Base-by-base conservation (phyloP, 2,797 vertebrate species). In the Lateolabrax maculatus region DNA sequence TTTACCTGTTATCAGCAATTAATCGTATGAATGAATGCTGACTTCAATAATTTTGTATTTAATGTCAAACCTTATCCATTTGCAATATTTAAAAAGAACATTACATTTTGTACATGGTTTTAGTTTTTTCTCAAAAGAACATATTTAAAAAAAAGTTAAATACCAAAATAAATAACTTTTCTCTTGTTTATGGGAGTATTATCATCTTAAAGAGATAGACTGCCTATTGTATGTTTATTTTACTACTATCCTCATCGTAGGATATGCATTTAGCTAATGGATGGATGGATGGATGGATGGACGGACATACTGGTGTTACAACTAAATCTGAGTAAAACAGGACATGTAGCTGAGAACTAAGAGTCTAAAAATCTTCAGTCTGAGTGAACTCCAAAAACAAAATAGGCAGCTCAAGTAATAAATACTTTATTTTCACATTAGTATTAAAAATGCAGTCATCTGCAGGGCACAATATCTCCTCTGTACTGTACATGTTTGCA, bases 361-460 rank as follows among this genome's bases (percentile, higher is more conserved):
- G 27, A 56, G 15, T 29, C 2, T 48, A 6, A 51, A 77, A 57
- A 52, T 21, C 21, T 67, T 51, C 8, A 56, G 44, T 57, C 12
- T n/a, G 31, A 43, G 23, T 31, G 36, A 36, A n/a, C n/a, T n/a
- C n/a, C 43, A 37, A 2, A 29, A 5, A 69, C 44, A 61, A 34
- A 12, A 27, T n/a, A 66, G 5, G 16, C 29, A 51, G 39, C 19
- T 82, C 25, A 73, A 83, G 84, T 92, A 90, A 94, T 93, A 94
- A 94, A 95, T 94, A 94, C 84, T 93, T 94, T 92, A 91, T 89
- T 91, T 86, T 86, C 75, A 87, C 80, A 87, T 87, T 79, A 86
- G 71, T 90, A 90, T 80, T 81, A 90, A 90, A 91, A 92, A 88
- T 72, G 78, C 81, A 88, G 81, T 88, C 65, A 21, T 46, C 67